phyloP scores from a whole-genome alignment of 1,140 invertebrate species.

The Panulirus ornatus region DNA sequence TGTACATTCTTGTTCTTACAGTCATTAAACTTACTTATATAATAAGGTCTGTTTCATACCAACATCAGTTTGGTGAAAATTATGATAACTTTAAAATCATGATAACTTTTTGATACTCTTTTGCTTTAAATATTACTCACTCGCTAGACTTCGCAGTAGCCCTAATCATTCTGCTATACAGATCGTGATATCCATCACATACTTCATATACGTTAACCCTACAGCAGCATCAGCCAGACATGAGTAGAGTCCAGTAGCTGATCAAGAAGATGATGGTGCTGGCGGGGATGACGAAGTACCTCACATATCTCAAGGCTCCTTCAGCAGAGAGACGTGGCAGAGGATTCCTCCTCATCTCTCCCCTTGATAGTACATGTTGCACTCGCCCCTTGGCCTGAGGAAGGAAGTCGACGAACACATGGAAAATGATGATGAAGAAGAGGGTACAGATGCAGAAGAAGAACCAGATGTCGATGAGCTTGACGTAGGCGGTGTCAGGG shows the following conservation, averaged over 20 bases:
- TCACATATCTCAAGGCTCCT: not conserved
- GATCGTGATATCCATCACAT: too few relatives aligned
- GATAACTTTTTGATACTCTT: too few relatives aligned
- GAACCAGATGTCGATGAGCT: constrained; percentile 37
- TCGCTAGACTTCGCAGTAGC: too few relatives aligned
- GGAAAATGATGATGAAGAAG: constrained; percentile 6
- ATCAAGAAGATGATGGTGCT: not conserved
- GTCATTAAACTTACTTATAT: too few relatives aligned
- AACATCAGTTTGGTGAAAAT: too few relatives aligned
- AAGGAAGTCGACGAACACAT: not conserved
- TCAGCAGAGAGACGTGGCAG: not conserved
- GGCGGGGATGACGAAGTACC: not conserved
- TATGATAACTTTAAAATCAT: too few relatives aligned
- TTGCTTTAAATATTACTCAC: too few relatives aligned
- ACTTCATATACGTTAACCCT: too few relatives aligned
- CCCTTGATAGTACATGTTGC: not conserved
- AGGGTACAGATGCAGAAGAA: constrained; percentile 18
- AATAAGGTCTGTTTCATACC: too few relatives aligned
- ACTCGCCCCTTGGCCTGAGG: not conserved
- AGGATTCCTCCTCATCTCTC: not conserved
- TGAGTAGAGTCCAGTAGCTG: not conserved
- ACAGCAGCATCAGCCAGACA: too few relatives aligned
- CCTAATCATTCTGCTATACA: too few relatives aligned
- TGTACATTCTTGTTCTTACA: too few relatives aligned
- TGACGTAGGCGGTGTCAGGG: constrained; percentile 7